phyloP scores from a whole-genome alignment of 2,113 vertebrate genomes.

The Embiotoca jacksoni region DNA sequence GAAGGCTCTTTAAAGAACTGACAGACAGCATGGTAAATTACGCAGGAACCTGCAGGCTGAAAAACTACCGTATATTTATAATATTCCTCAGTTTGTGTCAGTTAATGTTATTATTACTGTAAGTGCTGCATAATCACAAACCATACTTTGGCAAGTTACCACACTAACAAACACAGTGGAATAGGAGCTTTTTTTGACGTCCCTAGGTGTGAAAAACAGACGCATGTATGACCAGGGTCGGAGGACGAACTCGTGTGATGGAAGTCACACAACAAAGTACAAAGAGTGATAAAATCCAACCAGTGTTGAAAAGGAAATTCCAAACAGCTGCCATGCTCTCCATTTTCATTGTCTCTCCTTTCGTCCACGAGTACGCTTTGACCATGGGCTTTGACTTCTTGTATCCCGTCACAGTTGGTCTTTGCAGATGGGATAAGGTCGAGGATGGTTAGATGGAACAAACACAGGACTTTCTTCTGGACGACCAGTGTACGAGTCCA shows the following conservation, averaged over 20 bases:
- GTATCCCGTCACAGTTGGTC: slow-evolving; percentile 89
- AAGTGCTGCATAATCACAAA: too few relatives aligned
- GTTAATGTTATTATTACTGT: background rate
- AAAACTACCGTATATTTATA: slow-evolving; percentile 13
- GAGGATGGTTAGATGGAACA: too few relatives aligned
- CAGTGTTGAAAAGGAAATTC: slow-evolving; percentile 79
- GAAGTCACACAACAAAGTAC: too few relatives aligned
- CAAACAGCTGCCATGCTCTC: slow-evolving; percentile 85
- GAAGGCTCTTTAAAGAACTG: slow-evolving; percentile 31
- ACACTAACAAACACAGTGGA: too few relatives aligned
- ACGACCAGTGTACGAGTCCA: too few relatives aligned
- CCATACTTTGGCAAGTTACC: too few relatives aligned
- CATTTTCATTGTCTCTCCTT: slow-evolving; percentile 87
- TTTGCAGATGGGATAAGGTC: slow-evolving; percentile 84
- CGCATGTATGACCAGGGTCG: too few relatives aligned
- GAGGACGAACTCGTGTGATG: too few relatives aligned
- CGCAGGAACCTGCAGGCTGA: slow-evolving; percentile 47
- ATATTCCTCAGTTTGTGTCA: slow-evolving; percentile 11
- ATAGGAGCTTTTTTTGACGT: too few relatives aligned
- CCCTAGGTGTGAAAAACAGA: too few relatives aligned
- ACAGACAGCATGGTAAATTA: slow-evolving; percentile 43
- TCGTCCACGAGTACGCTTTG: slow-evolving; percentile 90
- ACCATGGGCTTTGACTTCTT: slow-evolving; percentile 90
- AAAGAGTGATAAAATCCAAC: too few relatives aligned
- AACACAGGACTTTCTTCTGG: too few relatives aligned